A percentile compares a stretch with the other conserved stretches of the same genome.
phyloP scores from a whole-genome alignment of 2,888 invertebrate species.

The Macrosoma leucophasiata region DNA sequence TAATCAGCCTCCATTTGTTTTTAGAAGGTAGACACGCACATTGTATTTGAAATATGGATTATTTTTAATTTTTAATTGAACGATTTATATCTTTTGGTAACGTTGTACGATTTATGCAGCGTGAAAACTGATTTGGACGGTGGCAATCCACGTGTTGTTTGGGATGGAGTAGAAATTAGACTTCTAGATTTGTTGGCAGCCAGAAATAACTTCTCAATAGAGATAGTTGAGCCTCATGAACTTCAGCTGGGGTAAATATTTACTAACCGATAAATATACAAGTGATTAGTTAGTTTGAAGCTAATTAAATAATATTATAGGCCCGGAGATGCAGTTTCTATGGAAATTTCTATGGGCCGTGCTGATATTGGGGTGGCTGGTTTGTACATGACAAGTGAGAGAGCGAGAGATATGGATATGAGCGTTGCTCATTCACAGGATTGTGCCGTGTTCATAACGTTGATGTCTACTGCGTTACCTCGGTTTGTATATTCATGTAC shows the following conservation, averaged over 20 bases:
- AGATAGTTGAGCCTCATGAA: constrained; percentile 77
- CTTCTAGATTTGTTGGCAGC: constrained; percentile 77
- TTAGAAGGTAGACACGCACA: too few relatives aligned
- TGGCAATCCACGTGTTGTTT: constrained; percentile 59
- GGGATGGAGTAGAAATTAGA: constrained; percentile 87
- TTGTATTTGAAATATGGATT: too few relatives aligned
- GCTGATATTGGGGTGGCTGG: constrained; percentile 84
- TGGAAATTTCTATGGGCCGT: constrained; percentile 66
- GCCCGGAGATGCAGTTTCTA: constrained; percentile 76
- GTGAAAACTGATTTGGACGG: constrained; percentile 60
- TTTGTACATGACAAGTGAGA: constrained; percentile 78
- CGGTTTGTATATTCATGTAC: constrained; percentile 51
- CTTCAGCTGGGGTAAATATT: constrained; percentile 61
- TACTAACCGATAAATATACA: too few relatives aligned
- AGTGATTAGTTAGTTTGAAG: background rate
- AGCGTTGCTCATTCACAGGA: constrained; percentile 81
- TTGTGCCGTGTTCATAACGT: constrained; percentile 85
- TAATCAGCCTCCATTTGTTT: constrained; percentile 84
- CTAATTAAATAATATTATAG: constrained; percentile 41
- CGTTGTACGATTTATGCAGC: too few relatives aligned
- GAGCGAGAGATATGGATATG: constrained; percentile 72
- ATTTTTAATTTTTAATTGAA: too few relatives aligned
- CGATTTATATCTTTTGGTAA: too few relatives aligned
- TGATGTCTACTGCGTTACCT: constrained; percentile 86
- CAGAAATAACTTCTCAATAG: constrained; percentile 82